Evolutionary conservation across 1,140 invertebrate genomes (phyloP), one percentile per base, ranked within the genome.

Genomic region (Carposina sasakii): DNA sequence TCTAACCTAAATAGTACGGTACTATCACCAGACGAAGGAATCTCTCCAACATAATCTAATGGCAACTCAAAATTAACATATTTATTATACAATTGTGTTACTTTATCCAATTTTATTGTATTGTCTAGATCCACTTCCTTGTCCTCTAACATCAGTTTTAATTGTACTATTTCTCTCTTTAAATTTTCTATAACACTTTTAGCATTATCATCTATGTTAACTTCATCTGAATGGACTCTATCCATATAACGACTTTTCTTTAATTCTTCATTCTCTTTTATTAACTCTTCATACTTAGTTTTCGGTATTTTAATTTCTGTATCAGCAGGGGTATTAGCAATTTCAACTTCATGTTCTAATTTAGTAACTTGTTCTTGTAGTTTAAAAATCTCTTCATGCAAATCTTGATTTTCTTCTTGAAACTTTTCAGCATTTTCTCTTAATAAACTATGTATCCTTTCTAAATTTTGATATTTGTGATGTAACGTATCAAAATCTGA

Each of bases 191-290:
- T 77, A 2, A 86, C 74, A 55, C 86, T 70, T 68, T 88, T 86
- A 17, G 86, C 87, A 47, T 88, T 88, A 61, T 87, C 76, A 48
- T 88, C 86, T 41, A 85, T 85, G 48, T 85, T 85, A 16, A 74
- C 56, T 74, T 78, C 72, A 71, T 79, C 71, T 52, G 76, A 37
- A 58, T 79, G 64, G 62, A 85, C 44, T 67, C 70, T 52, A 75
- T 67, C 43, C 37, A 74, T 47, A 60, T 68, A 57, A 66, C 75
- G n/a, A 62, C 56, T 63, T 67, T 77, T 36, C 71, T 74, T 67
- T 73, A 86, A 42, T 84, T 67, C 42, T 71, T 66, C 54, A 43
- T 73, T 23, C 82, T 86, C 61, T 81, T 86, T 69, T 68, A 81
- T 23, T 69, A 86, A 49, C 19, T 87, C 79, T 31, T 82, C 77